These are phyloP conservation scores for Malacosoma neustria DNA, from an alignment of 2,888 invertebrate genomes.

Conservation along the genomic window DNA sequence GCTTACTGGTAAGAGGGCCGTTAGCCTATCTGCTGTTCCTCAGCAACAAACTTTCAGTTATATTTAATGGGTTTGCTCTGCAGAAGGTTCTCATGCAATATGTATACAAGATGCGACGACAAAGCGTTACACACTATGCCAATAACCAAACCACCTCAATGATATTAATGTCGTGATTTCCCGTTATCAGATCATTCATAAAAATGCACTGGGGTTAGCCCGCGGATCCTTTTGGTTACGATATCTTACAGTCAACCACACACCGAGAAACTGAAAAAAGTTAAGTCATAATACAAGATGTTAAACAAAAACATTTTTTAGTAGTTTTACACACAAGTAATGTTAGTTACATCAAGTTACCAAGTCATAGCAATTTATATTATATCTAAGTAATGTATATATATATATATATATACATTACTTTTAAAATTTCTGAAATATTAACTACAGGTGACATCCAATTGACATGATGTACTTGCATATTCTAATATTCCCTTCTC, in stretches of 20 bases:
- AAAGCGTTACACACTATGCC: conserved; percentile 28
- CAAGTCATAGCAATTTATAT: too few relatives aligned
- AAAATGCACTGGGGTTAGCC: conserved; percentile 97
- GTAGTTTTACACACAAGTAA: not conserved
- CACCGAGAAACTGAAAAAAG: conserved; percentile 95
- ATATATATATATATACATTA: too few relatives aligned
- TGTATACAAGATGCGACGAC: not conserved
- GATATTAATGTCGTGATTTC: conserved; percentile 32
- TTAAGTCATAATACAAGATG: conserved; percentile 36
- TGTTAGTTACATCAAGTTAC: too few relatives aligned
- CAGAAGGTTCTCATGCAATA: not conserved
- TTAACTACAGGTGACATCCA: too few relatives aligned
- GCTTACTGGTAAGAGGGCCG: too few relatives aligned
- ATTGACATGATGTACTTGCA: too few relatives aligned
- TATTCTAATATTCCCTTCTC: too few relatives aligned
- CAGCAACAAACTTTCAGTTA: too few relatives aligned
- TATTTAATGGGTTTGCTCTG: too few relatives aligned
- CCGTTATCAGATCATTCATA: conserved; percentile 80
- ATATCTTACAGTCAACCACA: conserved; percentile 96
- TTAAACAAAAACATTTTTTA: conserved; percentile 31
- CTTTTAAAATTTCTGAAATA: too few relatives aligned
- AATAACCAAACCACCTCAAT: conserved; percentile 63
- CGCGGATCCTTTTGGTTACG: conserved; percentile 99
- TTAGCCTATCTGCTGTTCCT: too few relatives aligned
- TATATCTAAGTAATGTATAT: too few relatives aligned